A percentile compares a stretch with the other conserved stretches of the same genome.
Evolutionary conservation across 2,113 vertebrate genomes (phyloP).

Genomic region (Sterrhoptilus dennistouni): DNA sequence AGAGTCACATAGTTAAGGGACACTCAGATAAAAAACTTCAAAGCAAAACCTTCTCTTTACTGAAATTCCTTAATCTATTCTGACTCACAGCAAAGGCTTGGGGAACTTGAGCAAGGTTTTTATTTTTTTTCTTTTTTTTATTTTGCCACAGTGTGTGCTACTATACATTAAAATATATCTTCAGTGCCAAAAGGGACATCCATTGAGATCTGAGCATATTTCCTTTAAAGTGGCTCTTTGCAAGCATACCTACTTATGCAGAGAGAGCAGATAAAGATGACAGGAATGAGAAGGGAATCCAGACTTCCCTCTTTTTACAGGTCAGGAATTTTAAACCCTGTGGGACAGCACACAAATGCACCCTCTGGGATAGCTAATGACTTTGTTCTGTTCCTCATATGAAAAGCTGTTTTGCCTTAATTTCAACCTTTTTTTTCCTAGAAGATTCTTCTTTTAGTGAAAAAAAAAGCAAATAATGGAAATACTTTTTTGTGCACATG

Average conservation of each 20-base stretch:
- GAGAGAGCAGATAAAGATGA: background rate
- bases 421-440: background rate
- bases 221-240: background rate
- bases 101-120: background rate
- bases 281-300: background rate
- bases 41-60: background rate
- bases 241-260: background rate
- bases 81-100: background rate
- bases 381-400: background rate
- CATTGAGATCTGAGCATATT: background rate
- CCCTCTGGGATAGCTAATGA: background rate
- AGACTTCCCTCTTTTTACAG: background rate
- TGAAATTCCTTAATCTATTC: background rate
- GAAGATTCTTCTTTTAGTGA: background rate
- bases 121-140: background rate
- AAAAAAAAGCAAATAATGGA: background rate
- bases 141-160: background rate
- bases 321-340: constrained; percentile 9
- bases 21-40: background rate
- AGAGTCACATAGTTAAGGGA: background rate
- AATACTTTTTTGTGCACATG: background rate
- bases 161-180: background rate
- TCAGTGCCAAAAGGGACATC: background rate
- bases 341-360: background rate
- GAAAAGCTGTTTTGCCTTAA: background rate